phyloP scores from a whole-genome alignment of 92 coral and sea anemone species.

The Actinernus sp. region DNA sequence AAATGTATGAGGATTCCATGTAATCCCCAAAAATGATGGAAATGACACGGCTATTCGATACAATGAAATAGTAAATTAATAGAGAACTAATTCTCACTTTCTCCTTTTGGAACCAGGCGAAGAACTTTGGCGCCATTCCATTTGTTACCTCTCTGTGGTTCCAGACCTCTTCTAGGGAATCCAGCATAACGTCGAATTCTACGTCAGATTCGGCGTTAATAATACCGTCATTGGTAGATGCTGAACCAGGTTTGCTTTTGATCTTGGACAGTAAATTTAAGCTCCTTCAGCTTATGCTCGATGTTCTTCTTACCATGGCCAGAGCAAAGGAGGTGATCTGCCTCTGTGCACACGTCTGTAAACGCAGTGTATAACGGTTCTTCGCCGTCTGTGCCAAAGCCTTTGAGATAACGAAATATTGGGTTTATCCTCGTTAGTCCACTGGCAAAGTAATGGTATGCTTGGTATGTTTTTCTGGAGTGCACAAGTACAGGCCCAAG shows the following conservation, averaged over 20 bases:
- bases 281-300: constrained; percentile 4
- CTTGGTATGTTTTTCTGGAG: neutral
- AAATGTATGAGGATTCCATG: too few relatives aligned
- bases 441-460: constrained; percentile 11
- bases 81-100: neutral
- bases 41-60: too few relatives aligned
- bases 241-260: neutral
- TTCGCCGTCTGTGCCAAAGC: constrained; percentile 24
- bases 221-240: neutral
- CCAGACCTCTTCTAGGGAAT: constrained; percentile 9
- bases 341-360: constrained; percentile 15
- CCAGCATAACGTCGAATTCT: constrained; percentile 4
- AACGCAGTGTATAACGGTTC: constrained; percentile 8
- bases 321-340: constrained; percentile 27
- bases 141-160: neutral
- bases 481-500: constrained; percentile 45
- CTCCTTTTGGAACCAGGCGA: constrained; percentile 1
- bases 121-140: neutral
- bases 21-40: too few relatives aligned
- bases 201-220: constrained; percentile 2
- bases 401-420: constrained; percentile 3
- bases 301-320: constrained; percentile 2
- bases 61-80: too few relatives aligned
- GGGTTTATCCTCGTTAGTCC: constrained; percentile 8
- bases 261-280: neutral